Conservation (phyloP, 1,140 invertebrate species). For the Brachionus plicatilis region DNA sequence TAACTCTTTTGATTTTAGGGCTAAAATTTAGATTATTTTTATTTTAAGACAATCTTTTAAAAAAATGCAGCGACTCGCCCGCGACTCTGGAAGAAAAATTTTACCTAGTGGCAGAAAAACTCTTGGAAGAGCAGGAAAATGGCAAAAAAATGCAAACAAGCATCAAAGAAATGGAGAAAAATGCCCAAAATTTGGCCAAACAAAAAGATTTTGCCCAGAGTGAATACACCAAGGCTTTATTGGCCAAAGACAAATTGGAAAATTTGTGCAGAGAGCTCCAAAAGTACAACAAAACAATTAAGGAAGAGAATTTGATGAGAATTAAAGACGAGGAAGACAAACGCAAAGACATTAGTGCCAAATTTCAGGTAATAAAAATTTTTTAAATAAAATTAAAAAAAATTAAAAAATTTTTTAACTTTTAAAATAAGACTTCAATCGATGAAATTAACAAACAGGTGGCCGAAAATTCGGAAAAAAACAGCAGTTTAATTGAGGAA, state of each 20-base stretch:
- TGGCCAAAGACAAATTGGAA: constrained; percentile 74
- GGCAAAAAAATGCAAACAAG: neutral
- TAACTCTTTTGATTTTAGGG: too few species aligned
- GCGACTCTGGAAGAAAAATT: neutral
- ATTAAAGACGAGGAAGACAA: constrained; percentile 80
- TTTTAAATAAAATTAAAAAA: too few species aligned
- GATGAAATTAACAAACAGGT: constrained; percentile 74
- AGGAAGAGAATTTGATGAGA: constrained; percentile 62
- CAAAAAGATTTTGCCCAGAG: constrained; percentile 76
- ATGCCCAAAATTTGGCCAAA: constrained; percentile 58
- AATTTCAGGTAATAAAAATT: constrained; percentile 74
- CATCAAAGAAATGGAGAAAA: constrained; percentile 15
- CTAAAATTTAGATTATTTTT: neutral
- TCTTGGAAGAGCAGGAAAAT: constrained; percentile 10
- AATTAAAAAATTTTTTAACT: too few species aligned
- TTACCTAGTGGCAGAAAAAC: neutral
- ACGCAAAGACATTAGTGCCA: constrained; percentile 74
- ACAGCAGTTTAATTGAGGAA: constrained; percentile 74
- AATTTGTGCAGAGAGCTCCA: constrained; percentile 80
- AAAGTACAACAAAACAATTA: constrained; percentile 79
- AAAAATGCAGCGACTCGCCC: neutral
- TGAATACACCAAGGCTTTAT: constrained; percentile 73
- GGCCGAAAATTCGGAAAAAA: constrained; percentile 79
- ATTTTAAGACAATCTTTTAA: neutral
- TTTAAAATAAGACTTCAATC: constrained; percentile 61